These are phyloP conservation scores for Arbacia lixula DNA, from an alignment of 53 echinoderm and acorn worm genomes.

Conservation along the genomic window DNA sequence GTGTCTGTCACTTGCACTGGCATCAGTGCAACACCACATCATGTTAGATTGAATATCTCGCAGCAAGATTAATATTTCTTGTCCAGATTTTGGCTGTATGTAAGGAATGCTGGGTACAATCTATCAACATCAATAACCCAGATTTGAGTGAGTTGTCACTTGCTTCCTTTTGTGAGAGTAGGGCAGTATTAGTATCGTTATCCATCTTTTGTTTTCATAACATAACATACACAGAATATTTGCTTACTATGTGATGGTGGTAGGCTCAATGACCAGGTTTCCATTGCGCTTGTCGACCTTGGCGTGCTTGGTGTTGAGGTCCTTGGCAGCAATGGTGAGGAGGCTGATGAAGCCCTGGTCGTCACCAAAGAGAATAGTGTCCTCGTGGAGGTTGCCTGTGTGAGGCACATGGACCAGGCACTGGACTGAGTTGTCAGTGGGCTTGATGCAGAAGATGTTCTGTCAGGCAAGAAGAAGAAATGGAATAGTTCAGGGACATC, in stretches of 20 bases:
- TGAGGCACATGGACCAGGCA: conserved; percentile 92
- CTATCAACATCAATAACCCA: too few species aligned
- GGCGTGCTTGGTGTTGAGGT: conserved; percentile 97
- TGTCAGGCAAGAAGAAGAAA: conserved; percentile 1
- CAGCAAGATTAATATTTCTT: too few species aligned
- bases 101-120: too few species aligned
- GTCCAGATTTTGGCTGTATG: too few species aligned
- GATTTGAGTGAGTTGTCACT: too few species aligned
- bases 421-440: conserved; percentile 90
- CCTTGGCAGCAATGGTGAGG: conserved; percentile 87
- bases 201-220: too few species aligned
- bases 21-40: too few species aligned
- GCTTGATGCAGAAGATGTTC: conserved; percentile 96
- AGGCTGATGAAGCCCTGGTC: conserved; percentile 90
- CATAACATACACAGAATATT: too few species aligned
- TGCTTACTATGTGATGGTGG: conserved; percentile 89
- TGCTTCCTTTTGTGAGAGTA: too few species aligned
- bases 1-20: too few species aligned
- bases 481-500: background rate
- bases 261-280: conserved; percentile 82
- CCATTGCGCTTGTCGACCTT: conserved; percentile 84
- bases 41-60: too few species aligned
- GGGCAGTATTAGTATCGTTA: too few species aligned
- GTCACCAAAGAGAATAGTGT: conserved; percentile 86
- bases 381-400: conserved; percentile 87